Conservation (phyloP, 2,888 invertebrate species). For the Thalpophila matura region DNA sequence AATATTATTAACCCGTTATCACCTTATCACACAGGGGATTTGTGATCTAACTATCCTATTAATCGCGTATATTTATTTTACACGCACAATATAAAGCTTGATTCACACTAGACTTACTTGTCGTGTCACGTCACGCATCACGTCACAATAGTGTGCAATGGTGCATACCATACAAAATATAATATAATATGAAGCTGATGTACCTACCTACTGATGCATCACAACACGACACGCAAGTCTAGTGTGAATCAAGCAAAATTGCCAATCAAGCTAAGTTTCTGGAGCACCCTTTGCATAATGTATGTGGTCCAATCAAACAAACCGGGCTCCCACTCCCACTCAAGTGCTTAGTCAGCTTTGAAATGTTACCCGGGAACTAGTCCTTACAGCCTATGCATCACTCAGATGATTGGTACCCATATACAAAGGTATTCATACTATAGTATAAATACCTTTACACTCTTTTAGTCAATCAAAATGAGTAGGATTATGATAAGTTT, state of each 20-base stretch:
- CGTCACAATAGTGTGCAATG: too few relatives aligned
- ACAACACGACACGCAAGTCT: too few relatives aligned
- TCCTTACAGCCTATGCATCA: conserved; percentile 40
- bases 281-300: conserved; percentile 23
- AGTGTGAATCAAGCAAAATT: conserved; percentile 31
- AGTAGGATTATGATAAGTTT: conserved; percentile 17
- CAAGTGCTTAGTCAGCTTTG: conserved; percentile 12
- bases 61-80: too few relatives aligned
- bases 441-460: conserved; percentile 3
- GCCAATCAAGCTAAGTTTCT: conserved; percentile 17
- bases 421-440: conserved; percentile 12
- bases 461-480: conserved; percentile 29
- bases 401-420: conserved; percentile 28
- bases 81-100: too few relatives aligned
- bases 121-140: too few relatives aligned
- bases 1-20: too few relatives aligned
- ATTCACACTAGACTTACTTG: too few relatives aligned
- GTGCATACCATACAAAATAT: too few relatives aligned
- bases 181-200: too few relatives aligned
- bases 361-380: not conserved
- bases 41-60: too few relatives aligned
- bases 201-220: too few relatives aligned
- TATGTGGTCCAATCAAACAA: conserved; percentile 24
- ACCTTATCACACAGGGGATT: too few relatives aligned
- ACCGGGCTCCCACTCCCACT: conserved; percentile 14